Evolutionary conservation across 37 sponge, comb jelly and placozoan genomes (phyloP), one percentile per base, ranked within the genome.

Genomic region (Cladorhizidae sp.): DNA sequence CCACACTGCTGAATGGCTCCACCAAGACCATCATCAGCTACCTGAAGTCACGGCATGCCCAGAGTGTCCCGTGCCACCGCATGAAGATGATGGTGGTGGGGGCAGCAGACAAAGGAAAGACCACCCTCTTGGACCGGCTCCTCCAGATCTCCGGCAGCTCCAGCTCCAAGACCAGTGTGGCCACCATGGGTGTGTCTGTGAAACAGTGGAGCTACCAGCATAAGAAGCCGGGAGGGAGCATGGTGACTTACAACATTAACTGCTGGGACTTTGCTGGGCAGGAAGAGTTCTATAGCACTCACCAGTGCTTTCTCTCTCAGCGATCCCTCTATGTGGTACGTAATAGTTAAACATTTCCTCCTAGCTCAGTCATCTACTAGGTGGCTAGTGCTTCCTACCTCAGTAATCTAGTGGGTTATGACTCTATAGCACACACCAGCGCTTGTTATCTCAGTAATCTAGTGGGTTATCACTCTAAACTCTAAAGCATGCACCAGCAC

Each of bases 191-290:
- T 0, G 92, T 95, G 18, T 55, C 69, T 54, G 84, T 95, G 51
- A 89, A 58, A 33, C 76, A 91, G 31, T 91, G 92, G 92, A 86
- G 77, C 63, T 85, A 85, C 49, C 63, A 57, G 51, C 79, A 85
- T 26, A 8, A 65, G 42, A 78, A 42, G n/a, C 36, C 64, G 35
- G 61, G 26, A 1, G 41, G 75, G 8, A 28, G 56, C 22, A 22
- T 32, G 35, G 61, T 56, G 49, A 64, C n/a, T 33, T 91, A 91
- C 43, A 55, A 81, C 39, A 64, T 91, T 71, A 91, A 55, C 80
- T 91, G 92, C 74, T 94, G 95, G 95, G 95, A 94, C 78, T 90
- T 94, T 81, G 95, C 91, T 35, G 95, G 95, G n/a, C 91, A 90
- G 61, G 81, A 88, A 79, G 94, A 94, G 87, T 94, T 89, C 85